Evolutionary conservation across 53 echinoderm and acorn worm species (phyloP).

Genomic region (Pentamera pediparva): DNA sequence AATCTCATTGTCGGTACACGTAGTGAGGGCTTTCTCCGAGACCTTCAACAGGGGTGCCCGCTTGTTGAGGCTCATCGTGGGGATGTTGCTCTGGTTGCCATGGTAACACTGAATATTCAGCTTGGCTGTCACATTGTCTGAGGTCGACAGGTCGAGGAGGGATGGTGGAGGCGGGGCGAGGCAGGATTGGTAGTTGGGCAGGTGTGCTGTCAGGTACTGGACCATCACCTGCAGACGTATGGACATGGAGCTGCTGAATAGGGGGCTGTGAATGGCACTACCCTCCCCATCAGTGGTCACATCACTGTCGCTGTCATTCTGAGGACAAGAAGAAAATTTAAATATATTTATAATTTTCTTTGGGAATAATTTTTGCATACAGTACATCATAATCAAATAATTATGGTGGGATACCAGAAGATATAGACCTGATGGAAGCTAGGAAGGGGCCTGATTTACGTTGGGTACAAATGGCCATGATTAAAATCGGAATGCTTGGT

Average conservation of each 20-base stretch:
- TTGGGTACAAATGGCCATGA: too few relatives aligned
- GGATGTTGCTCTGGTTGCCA: conserved; percentile 17
- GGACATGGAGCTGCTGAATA: conserved; percentile 49
- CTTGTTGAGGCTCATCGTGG: conserved; percentile 10
- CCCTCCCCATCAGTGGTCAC: neutral
- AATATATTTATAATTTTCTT: too few relatives aligned
- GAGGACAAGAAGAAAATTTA: too few relatives aligned
- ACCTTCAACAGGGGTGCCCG: conserved; percentile 15
- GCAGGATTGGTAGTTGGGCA: conserved; percentile 57
- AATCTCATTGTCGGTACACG: conserved; percentile 56
- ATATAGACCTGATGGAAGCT: too few relatives aligned
- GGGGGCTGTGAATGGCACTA: conserved; percentile 64
- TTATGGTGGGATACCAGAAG: too few relatives aligned
- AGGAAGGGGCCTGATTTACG: too few relatives aligned
- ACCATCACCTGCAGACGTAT: conserved; percentile 68
- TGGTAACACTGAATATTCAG: neutral
- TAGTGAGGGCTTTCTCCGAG: conserved; percentile 38
- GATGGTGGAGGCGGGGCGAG: conserved; percentile 54
- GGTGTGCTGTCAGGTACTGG: conserved; percentile 56
- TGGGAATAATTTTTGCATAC: too few relatives aligned
- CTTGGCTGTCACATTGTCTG: conserved; percentile 19
- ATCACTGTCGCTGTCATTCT: too few relatives aligned
- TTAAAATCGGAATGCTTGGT: too few relatives aligned
- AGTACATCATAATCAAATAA: too few relatives aligned
- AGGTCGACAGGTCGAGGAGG: conserved; percentile 47